Evolutionary conservation across 1,140 invertebrate species (phyloP), one percentile per base, ranked within the genome.

Genomic region (Harpegnathos saltator): DNA sequence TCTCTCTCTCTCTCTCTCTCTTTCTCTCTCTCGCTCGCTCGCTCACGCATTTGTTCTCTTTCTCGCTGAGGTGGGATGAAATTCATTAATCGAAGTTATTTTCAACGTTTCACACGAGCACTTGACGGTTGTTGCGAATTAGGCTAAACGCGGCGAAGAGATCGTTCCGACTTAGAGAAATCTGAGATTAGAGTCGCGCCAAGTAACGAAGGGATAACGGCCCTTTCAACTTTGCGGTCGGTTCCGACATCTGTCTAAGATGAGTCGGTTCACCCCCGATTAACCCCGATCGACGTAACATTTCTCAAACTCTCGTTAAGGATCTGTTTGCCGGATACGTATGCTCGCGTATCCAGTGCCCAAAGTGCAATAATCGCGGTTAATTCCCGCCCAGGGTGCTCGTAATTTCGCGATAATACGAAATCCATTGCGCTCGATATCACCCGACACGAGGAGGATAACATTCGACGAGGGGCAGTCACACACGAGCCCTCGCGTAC

Each of bases 161-260:
- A 24, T 12, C 17, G 50, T 56, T 77, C 50, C 12, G 63, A 48
- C 59, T 74, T 26, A n/a, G 44, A 68, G 75, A 75, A 56, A 56
- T 48, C 59, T 11, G 24, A 68, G 50, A 80, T 87, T 83, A 86
- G n/a, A n/a, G 81, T 58, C 50, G 58, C n/a, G 17, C 22, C 22
- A 87, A 87, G 73, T 78, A 71, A 71, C 58, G 63, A 71, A 59
- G 77, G 77, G 84, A 80, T 86, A 88, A 77, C 65, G 73, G 65
- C 52, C 65, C 54, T 77, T 22, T 58, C 56, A 90, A 87, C 73
- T 85, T 85, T 62, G 69, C 22, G 48, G 69, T 71, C 59, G 44
- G 68, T 61, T 89, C 80, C 89, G 83, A 90, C 90, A 91, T 89
- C 86, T 91, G 89, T 58, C 73, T 90, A 90, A 90, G 87, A 90